Percentiles rank a stretch among this genome's conserved stretches.
Evolutionary conservation across 2,113 vertebrate species (phyloP).

Genomic region (Thalassoma bifasciatum): DNA sequence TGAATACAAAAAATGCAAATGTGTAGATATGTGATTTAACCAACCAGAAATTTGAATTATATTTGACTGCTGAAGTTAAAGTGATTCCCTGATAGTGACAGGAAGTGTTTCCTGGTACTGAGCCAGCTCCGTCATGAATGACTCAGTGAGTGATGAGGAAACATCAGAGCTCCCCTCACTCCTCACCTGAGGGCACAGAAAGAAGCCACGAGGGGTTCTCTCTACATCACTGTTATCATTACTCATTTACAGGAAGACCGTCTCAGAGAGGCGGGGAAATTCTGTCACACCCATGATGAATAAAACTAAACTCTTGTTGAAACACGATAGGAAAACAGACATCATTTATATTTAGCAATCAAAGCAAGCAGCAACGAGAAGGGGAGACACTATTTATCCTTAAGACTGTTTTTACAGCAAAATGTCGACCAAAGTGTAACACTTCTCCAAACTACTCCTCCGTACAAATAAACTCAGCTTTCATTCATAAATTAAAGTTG

Average conservation of each 20-base stretch:
- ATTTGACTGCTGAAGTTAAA: neutral
- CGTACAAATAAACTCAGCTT: neutral
- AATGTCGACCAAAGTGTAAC: neutral
- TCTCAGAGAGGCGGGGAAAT: neutral
- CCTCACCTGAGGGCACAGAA: neutral
- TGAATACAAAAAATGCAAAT: neutral
- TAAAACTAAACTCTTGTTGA: neutral
- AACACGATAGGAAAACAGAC: neutral
- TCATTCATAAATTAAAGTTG: neutral
- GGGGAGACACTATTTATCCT: neutral
- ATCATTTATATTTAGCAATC: neutral
- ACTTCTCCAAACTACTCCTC: neutral
- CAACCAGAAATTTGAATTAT: neutral
- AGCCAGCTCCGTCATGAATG: constrained; percentile 13
- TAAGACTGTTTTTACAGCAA: neutral
- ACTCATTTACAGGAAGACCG: neutral
- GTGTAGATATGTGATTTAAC: neutral
- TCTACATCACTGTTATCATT: neutral
- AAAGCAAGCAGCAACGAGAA: constrained; percentile 44
- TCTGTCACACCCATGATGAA: neutral
- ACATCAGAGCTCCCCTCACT: constrained; percentile 24
- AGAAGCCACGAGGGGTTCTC: neutral
- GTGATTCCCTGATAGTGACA: neutral
- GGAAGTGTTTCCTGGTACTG: neutral
- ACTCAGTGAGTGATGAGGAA: constrained; percentile 53